Evolutionary conservation across 2,113 vertebrate genomes (phyloP).

Genomic region (Arenaria interpres): DNA sequence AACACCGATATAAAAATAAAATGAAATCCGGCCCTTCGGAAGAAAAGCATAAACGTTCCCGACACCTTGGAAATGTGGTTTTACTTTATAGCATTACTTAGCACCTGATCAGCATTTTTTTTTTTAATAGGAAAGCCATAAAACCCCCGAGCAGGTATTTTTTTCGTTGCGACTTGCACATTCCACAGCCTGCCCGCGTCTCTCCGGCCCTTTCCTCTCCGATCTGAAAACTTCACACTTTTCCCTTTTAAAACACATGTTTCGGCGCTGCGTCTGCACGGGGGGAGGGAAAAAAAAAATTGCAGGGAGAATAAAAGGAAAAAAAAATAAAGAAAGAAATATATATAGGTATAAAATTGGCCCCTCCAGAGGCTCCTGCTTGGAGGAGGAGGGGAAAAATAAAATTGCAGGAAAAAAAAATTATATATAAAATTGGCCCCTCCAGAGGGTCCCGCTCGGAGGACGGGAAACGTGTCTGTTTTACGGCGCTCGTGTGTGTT

Average conservation of each 20-base stretch:
- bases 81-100: conserved; percentile 78
- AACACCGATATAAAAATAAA: conserved; percentile 1
- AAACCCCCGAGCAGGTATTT: conserved; percentile 67
- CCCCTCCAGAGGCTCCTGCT: neutral
- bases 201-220: conserved; percentile 35
- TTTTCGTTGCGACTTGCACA: neutral
- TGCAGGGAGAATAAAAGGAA: neutral
- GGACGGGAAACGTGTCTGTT: neutral
- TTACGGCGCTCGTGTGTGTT: neutral
- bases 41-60: conserved; percentile 67
- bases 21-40: conserved; percentile 50
- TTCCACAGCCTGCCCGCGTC: conserved; percentile 23
- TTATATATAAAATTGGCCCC: neutral
- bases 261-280: neutral
- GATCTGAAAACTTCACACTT: conserved; percentile 77
- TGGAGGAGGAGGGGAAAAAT: neutral
- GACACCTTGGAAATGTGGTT: conserved; percentile 79
- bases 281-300: no score
- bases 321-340: neutral
- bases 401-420: neutral
- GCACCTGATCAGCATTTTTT: conserved; percentile 74
- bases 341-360: neutral
- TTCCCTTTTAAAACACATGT: conserved; percentile 83
- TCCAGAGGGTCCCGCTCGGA: neutral
- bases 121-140: conserved; percentile 62